Base-by-base conservation (phyloP, 2,113 vertebrate species). In the Gopherus evgoodei region DNA sequence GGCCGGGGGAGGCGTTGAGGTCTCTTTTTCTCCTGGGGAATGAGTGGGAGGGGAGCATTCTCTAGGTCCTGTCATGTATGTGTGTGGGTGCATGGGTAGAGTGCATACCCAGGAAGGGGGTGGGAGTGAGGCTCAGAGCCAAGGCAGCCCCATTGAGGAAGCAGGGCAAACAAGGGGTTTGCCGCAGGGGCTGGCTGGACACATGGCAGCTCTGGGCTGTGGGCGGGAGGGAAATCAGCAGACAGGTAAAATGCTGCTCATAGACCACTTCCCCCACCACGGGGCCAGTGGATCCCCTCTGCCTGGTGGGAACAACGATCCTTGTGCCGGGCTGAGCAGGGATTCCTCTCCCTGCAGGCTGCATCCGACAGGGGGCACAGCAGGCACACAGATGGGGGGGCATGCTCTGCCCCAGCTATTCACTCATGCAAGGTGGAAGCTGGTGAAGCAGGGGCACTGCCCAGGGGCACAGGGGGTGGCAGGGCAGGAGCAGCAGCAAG, bases 391-490 rank as follows among this genome's bases (percentile, higher is more conserved):
- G 75, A 29, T 38, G 47, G 19, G 52, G 56, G 79, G 14, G 42
- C 6, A 54, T 54, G 5, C 22, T 7, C 86, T 91, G 90, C 91
- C 90, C 93, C 19, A 86, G 83, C 80, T 94, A 98, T 98, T 98
- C 97, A 98, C 98, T 97, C 72, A 95, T 97, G 88, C 95, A 9
- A 21, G 90, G 75, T 35, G 92, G 78, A 44, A 82, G 88, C 95
- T 98, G 97, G 96, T 95, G 97, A 93, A 96, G 90, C 87, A 89
- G 91, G 87, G 93, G 95, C 90, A 81, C 94, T 4, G 92, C 87
- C 52, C 78, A 47, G 87, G 96, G 93, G 88, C 88, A 49, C 81
- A 47, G 87, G 96, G 93, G 89, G 89, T 83, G 89, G 97, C 93
- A 49, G 93, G 90, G 96, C 92, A 95, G 92, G 95, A 93, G 52